Percentiles rank a stretch among this genome's conserved stretches.
phyloP scores from a whole-genome alignment of 1,140 invertebrate genomes.

The Venustaconcha ellipsiformis region DNA sequence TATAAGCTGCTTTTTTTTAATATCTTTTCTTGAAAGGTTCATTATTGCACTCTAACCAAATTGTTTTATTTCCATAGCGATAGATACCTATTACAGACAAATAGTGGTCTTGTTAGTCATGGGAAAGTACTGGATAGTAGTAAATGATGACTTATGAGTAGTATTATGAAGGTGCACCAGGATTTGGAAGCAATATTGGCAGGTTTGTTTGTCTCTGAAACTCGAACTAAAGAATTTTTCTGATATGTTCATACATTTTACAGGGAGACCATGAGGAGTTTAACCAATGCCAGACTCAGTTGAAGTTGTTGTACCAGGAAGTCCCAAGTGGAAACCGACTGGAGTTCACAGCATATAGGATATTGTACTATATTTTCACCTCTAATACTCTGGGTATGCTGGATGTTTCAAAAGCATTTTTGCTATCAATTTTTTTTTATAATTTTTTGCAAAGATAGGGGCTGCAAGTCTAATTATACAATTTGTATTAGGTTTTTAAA shows the following conservation, averaged over 20 bases:
- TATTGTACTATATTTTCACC: conserved; percentile 97
- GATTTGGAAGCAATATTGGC: background rate
- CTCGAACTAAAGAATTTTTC: background rate
- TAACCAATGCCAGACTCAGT: conserved; percentile 98
- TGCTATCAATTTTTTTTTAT: background rate
- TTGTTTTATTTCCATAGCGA: too few species aligned
- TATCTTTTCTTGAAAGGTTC: too few species aligned
- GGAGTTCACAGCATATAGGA: conserved; percentile 95
- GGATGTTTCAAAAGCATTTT: background rate
- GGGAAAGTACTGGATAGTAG: too few species aligned
- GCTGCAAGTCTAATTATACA: too few species aligned
- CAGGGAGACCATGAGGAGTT: conserved; percentile 96
- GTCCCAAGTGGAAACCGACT: conserved; percentile 64
- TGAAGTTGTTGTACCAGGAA: conserved; percentile 84
- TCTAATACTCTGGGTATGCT: conserved; percentile 91
- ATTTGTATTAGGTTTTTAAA: too few species aligned
- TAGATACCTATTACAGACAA: too few species aligned
- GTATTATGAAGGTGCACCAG: background rate
- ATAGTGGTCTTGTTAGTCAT: too few species aligned
- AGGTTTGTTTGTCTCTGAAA: background rate
- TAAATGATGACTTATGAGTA: too few species aligned
- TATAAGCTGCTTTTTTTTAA: too few species aligned
- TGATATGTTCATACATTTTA: conserved; percentile 10
- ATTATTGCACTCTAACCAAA: too few species aligned
- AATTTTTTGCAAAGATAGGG: background rate